Evolutionary conservation across 30 jellyfish, hydroid and myxozoan genomes (phyloP), one percentile per base, ranked within the genome.

Genomic region (Aurelia sp.): DNA sequence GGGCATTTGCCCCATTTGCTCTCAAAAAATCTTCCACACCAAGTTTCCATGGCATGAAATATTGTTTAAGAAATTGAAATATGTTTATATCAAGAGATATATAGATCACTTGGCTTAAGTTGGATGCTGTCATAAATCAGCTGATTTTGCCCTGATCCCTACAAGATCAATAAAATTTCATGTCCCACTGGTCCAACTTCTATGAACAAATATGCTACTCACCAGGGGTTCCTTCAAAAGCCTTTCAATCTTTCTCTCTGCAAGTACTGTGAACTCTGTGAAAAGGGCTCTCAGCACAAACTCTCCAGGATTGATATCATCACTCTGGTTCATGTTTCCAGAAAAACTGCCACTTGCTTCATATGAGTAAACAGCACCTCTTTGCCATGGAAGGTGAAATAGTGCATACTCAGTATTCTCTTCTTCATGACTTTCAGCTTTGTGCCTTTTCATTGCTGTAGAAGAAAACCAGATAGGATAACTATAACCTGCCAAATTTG

Each of bases 271-370:
- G 90, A 94, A 94, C 74, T 94, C 98, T 30, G 96, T 94, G 84
- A 94, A 94, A 22, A 94, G 89, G 2, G 97, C 96, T 83, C 96
- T 90, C 89, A 94, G 67, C 13, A 94, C 98, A 94, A 78, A 94
- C 83, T 94, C 98, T 22, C 98, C 98, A 31, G 98, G 98, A 81
- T 88, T 94, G 82, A 88, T 68, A 31, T 88, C 97, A 63, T 92
- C 98, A 21, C 27, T 31, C 12, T 74, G 81, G 35, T 21, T 64
- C 22, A 74, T 67, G 30, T 74, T 80, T 17, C 50, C 89, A 71
- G 57, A 19, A 48, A 69, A 38, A 47, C 33, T 27, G 11, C 91
- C 30, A 13, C 51, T 74, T 6, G 77, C 65, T 31, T 83, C 92
- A 55, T 38, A 27, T 2, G 94, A 52, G 63, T 57, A 33, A 31